Evolutionary conservation across 2,113 vertebrate genomes (phyloP), one percentile per base, ranked within the genome.

Genomic region (Felis catus): DNA sequence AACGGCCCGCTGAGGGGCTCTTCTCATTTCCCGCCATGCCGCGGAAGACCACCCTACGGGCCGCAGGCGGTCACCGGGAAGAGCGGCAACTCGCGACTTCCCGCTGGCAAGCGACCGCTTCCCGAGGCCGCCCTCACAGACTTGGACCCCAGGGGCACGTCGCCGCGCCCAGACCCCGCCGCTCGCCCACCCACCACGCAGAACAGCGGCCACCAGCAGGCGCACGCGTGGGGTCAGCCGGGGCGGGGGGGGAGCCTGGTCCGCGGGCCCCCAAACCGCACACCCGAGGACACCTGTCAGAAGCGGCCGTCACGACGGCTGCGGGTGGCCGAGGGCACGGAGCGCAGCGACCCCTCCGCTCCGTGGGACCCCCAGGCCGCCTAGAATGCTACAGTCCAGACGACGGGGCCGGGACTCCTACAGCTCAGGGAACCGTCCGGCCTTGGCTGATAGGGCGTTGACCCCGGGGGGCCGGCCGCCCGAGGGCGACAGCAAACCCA

Each of bases 401-500:
- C 7, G 7, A 2, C 0, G 7, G 27, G 33, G 36, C 51, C 39
- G 29, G 31, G 92, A 6, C 15, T 2, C 29, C 2, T 9, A 7
- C 31, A 23, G 51, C 65, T 70, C 63, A 36, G 39, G 36, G 48
- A 29, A 14, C 14, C 0, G 21, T 29, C 10, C 0, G 9, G 27
- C 73, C 48, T 36, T 2, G 7, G 21, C 29, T 2, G 3, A 39
- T 12, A 8, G 0, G 2, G 16, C 0, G 2, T 16, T 0, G 5
- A 31, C 39, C 39, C 23, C 3, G 18, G 65, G 55, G 5, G 39
- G 33, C 51, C 31, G 0, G 21, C 0, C 2, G 7, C 2, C 11
- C 1, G 8, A 3, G 31, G 29, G 76, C 6, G 0, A n/a, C 9
- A 9, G 0, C 7, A 12, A 14, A 19, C 27, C 15, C 33, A 36